These are phyloP conservation scores for Phrynocephalus vlangalii DNA, from an alignment of 2,797 vertebrate genomes.

Conservation along the genomic window DNA sequence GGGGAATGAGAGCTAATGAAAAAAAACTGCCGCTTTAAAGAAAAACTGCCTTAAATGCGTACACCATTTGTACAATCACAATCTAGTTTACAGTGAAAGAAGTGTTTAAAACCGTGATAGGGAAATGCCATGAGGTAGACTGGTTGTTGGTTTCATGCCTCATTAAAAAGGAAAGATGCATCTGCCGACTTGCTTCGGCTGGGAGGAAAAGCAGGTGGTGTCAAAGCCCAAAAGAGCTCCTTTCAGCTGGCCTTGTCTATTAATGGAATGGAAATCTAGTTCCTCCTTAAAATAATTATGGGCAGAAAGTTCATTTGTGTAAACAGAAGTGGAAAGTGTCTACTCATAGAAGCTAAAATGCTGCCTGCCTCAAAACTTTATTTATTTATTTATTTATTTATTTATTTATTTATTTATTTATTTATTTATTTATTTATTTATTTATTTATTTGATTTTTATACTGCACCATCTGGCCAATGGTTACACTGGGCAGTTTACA, in stretches of 20 bases:
- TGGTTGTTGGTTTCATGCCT: slow-evolving; percentile 56
- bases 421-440: too few relatives aligned
- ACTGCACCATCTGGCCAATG: too few relatives aligned
- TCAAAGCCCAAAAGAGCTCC: not conserved
- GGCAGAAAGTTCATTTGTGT: not conserved
- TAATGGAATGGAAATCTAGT: not conserved
- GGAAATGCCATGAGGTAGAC: slow-evolving; percentile 38
- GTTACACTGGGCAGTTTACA: too few relatives aligned
- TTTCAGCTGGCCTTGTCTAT: not conserved
- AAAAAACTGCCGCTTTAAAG: slow-evolving; percentile 61
- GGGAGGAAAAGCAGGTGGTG: slow-evolving; percentile 56
- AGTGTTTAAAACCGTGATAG: not conserved
- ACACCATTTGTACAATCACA: slow-evolving; percentile 45
- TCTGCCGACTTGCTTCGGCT: slow-evolving; percentile 49
- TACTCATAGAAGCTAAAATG: not conserved
- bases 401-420: too few relatives aligned
- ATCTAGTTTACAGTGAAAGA: accelerated
- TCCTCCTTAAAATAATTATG: not conserved
- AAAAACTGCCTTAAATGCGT: slow-evolving; percentile 47
- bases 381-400: too few relatives aligned
- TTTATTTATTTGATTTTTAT: too few relatives aligned
- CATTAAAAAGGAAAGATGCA: slow-evolving; percentile 51
- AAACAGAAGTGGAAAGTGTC: not conserved
- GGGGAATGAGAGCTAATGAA: slow-evolving; percentile 48
- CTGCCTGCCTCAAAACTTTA: not conserved